Evolutionary conservation across 2,113 vertebrate genomes (phyloP).

Genomic region (Sula dactylatra): DNA sequence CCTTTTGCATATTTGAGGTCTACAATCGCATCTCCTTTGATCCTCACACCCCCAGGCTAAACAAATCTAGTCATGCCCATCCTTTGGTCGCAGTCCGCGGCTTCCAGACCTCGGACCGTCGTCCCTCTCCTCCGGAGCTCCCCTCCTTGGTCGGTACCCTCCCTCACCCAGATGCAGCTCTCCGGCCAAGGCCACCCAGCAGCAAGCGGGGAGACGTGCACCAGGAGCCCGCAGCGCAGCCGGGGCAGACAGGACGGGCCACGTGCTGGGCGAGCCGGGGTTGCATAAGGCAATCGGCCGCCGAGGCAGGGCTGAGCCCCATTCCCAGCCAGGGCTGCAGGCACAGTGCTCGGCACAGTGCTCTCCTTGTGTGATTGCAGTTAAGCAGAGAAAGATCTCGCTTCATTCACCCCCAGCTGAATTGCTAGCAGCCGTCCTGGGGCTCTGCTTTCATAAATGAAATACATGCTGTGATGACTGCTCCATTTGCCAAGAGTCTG

Average conservation of each 20-base stretch:
- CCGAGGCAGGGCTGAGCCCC: background rate
- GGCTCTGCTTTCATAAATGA: background rate
- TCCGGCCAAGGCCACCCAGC: background rate
- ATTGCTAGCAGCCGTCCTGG: background rate
- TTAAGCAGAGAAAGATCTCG: background rate
- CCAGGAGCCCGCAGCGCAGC: background rate
- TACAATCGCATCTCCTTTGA: background rate
- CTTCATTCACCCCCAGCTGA: background rate
- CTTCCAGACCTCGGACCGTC: fast-evolving
- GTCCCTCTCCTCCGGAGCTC: background rate
- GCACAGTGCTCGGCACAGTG: background rate
- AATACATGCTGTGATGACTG: background rate
- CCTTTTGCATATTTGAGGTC: background rate
- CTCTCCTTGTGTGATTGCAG: background rate
- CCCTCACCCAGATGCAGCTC: background rate
- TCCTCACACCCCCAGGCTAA: background rate
- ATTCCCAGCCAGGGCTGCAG: background rate
- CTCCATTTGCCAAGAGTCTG: background rate
- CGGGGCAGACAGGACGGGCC: fast-evolving
- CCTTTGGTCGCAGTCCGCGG: too few relatives aligned
- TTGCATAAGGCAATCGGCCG: fast-evolving
- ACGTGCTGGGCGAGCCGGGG: fast-evolving
- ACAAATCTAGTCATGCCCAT: background rate
- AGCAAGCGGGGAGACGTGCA: background rate
- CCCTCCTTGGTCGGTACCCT: background rate